Percentiles rank a stretch among this genome's conserved stretches.
phyloP scores from a whole-genome alignment of 2,113 vertebrate genomes.

The Pseudorasbora parva region DNA sequence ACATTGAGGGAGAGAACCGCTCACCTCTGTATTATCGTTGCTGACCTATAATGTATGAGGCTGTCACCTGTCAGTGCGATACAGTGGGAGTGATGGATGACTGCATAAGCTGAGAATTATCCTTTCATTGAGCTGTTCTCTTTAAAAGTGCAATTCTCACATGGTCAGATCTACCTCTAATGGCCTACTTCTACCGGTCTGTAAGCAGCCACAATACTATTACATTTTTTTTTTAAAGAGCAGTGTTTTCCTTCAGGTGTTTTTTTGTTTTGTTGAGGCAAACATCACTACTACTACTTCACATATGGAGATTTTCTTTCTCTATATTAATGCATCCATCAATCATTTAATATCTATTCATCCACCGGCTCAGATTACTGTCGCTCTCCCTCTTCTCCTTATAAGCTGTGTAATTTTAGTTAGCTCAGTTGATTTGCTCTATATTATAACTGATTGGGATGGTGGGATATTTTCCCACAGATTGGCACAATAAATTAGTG shows the following conservation, averaged over 20 bases:
- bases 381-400: background rate
- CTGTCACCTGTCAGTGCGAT: slow-evolving; percentile 40
- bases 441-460: slow-evolving; percentile 9
- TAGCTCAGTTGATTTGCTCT: slow-evolving; percentile 1
- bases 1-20: slow-evolving; percentile 1
- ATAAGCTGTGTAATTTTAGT: background rate
- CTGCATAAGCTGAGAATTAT: slow-evolving; percentile 9
- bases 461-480: background rate
- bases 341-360: background rate
- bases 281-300: background rate
- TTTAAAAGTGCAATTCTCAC: background rate
- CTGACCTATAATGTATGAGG: slow-evolving; percentile 47
- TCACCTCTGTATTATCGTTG: background rate
- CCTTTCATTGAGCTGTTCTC: slow-evolving; percentile 45
- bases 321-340: background rate
- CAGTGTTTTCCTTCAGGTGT: background rate
- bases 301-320: background rate
- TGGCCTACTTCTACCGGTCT: background rate
- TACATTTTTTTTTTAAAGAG: background rate
- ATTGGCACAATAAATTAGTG: background rate
- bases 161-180: slow-evolving; percentile 13
- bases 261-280: background rate
- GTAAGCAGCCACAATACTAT: background rate
- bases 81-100: slow-evolving; percentile 38
- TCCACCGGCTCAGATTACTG: background rate